phyloP scores from a whole-genome alignment of 2,888 invertebrate genomes.

The Parthenolecanium corni region DNA sequence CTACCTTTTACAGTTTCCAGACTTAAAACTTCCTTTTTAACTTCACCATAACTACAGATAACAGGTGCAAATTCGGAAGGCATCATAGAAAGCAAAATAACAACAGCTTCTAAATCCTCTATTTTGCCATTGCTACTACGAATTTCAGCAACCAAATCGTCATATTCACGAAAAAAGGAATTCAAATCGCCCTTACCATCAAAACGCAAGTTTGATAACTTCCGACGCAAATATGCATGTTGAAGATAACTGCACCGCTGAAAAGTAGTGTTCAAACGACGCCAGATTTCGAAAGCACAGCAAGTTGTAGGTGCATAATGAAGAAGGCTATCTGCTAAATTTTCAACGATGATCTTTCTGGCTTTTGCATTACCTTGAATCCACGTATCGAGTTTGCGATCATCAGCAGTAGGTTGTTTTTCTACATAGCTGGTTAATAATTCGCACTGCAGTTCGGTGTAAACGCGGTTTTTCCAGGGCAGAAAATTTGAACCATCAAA shows the following conservation, averaged over 20 bases:
- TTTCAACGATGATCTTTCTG: neutral
- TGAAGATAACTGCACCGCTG: neutral
- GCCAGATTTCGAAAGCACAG: neutral
- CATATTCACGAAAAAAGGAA: no score
- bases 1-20: neutral
- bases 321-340: neutral
- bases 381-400: neutral
- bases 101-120: neutral
- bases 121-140: neutral
- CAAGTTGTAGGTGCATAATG: neutral
- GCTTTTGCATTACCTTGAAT: slow-evolving; percentile 5
- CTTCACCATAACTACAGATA: neutral
- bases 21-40: neutral
- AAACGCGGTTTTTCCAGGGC: neutral
- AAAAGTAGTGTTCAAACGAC: neutral
- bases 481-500: neutral
- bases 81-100: neutral
- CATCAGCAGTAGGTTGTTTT: neutral
- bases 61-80: neutral
- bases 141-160: neutral
- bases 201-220: neutral
- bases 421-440: neutral
- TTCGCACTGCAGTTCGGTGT: neutral
- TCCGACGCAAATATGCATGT: neutral
- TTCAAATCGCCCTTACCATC: neutral